Evolutionary conservation across 1,140 invertebrate species (phyloP), one percentile per base, ranked within the genome.

Genomic region (Zaprionus camerounensis): DNA sequence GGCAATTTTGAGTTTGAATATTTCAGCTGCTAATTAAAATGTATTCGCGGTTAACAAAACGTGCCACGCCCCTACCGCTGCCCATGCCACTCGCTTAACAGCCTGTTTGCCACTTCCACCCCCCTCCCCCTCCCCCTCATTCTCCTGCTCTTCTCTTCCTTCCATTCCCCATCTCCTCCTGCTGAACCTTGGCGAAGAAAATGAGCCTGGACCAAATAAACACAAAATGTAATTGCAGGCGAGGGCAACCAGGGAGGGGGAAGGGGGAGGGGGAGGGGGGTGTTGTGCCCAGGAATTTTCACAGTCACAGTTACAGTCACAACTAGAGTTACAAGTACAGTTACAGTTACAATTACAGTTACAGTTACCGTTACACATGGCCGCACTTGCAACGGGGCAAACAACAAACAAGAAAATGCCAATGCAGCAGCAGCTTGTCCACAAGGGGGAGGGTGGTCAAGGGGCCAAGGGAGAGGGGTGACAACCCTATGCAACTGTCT

Each of bases 21-120:
- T 87, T 87, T 87, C 76, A 87, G 84, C 84, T 87, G 84, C 84
- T 87, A 87, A 87, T 87, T 87, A 87, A 87, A 87, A 87, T 87
- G 84, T 88, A 88, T 87, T 87, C 84, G 84, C 85, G 84, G 84
- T 79, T 87, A 88, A 81, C 84, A 87, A 88, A 87, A 84, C 84
- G 72, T 26, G 81, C 20, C 28, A 24, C 44, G 38, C 49, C 53
- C 20, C n/a, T 15, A 2, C 22, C n/a, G 17, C 2, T 11, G 28
- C 36, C 26, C 11, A 12, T 1, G 6, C 6, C 65, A 17, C 6
- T 17, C 7, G 41, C n/a, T 46, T 46, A 46, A 46, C 41, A 46
- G 41, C 31, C 46, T 11, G 38, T n/a, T 24, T 13, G 24, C 2
- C 9, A 20, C 17, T 5, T 20, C 17, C 28, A 3, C 3, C 34